These are phyloP conservation scores for Bombus waltoni DNA, from an alignment of 1,140 invertebrate genomes.

Conservation along the genomic window DNA sequence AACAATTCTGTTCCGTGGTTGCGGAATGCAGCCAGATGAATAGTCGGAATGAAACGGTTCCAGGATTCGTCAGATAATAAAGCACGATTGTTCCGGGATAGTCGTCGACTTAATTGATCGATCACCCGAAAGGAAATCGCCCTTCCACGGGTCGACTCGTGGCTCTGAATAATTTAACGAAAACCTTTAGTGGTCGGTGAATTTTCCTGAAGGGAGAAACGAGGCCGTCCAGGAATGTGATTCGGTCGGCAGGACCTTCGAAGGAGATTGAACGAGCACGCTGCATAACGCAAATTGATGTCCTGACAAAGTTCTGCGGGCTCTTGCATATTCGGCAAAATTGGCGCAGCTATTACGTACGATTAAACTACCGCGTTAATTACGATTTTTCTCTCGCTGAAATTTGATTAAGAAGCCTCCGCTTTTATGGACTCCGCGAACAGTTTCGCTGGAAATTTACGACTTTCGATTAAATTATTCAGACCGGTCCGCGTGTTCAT, in stretches of 20 bases:
- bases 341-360: constrained; percentile 39
- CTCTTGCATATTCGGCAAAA: constrained; percentile 52
- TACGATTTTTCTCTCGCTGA: constrained; percentile 29
- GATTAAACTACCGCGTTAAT: constrained; percentile 39
- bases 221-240: constrained; percentile 46
- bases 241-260: constrained; percentile 46
- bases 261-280: constrained; percentile 47
- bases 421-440: not conserved
- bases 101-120: constrained; percentile 55
- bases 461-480: not conserved
- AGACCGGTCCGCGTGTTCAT: not conserved
- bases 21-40: not conserved
- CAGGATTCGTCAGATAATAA: constrained; percentile 46
- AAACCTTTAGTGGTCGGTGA: constrained; percentile 46
- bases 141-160: constrained; percentile 23
- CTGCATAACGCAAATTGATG: constrained; percentile 48
- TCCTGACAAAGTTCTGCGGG: constrained; percentile 10
- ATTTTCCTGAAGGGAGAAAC: constrained; percentile 36
- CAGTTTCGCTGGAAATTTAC: not conserved
- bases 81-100: constrained; percentile 52
- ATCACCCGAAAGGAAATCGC: constrained; percentile 50
- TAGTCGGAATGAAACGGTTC: constrained; percentile 23
- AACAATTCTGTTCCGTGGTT: no score
- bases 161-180: constrained; percentile 56
- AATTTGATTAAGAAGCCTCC: constrained; percentile 10